phyloP scores from a whole-genome alignment of 2,888 invertebrate species.

The Heliothis peltigera region DNA sequence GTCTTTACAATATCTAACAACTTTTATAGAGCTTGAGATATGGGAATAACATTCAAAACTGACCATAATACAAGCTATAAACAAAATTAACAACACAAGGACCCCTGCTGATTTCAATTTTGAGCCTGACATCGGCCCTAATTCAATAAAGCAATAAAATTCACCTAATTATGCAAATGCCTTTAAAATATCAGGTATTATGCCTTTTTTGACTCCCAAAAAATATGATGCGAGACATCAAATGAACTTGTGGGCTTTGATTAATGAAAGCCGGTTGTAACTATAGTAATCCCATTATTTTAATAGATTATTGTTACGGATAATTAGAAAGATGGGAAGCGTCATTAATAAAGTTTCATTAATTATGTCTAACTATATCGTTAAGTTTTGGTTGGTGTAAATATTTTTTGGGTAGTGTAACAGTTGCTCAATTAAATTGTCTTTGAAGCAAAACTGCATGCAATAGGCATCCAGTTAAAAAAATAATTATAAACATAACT shows the following conservation, averaged over 20 bases:
- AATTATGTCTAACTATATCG: constrained; percentile 37
- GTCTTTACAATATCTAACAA: constrained; percentile 82
- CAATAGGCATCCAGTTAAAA: too few relatives aligned
- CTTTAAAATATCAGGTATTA: constrained; percentile 85
- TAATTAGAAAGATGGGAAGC: constrained; percentile 76
- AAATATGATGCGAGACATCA: constrained; percentile 84
- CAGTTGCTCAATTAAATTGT: background rate
- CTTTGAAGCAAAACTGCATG: background rate
- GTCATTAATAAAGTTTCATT: constrained; percentile 64
- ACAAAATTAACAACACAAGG: constrained; percentile 90
- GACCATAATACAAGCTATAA: constrained; percentile 89
- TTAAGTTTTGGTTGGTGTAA: constrained; percentile 3
- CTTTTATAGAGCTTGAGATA: constrained; percentile 85
- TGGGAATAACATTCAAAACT: constrained; percentile 86
- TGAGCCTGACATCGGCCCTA: constrained; percentile 89
- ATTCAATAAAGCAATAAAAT: constrained; percentile 90
- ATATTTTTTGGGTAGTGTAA: background rate
- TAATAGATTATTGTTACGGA: constrained; percentile 76
- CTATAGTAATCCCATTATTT: constrained; percentile 79
- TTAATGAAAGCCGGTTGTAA: constrained; percentile 75
- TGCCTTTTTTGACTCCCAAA: constrained; percentile 81
- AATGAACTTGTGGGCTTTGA: constrained; percentile 79
- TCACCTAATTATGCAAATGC: constrained; percentile 90
- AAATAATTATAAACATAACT: too few relatives aligned
- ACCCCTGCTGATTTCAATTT: constrained; percentile 89